Evolutionary conservation across 2,797 vertebrate species (phyloP).

Genomic region (Scyliorhinus canicula): DNA sequence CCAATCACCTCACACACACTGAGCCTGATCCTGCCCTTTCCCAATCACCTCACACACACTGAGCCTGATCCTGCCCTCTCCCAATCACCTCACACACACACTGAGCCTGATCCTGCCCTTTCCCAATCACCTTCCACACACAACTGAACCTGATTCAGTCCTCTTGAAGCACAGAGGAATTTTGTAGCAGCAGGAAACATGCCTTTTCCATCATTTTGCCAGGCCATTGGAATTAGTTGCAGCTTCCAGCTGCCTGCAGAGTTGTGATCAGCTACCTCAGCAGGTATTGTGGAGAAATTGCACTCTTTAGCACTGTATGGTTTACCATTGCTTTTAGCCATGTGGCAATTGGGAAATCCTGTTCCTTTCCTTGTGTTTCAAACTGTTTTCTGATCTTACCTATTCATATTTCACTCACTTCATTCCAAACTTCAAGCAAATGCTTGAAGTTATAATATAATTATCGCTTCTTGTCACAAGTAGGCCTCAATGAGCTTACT

Average conservation of each 20-base stretch:
- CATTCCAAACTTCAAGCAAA: neutral
- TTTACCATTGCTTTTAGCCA: neutral
- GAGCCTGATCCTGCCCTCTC: too few relatives aligned
- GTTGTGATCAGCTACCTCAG: neutral
- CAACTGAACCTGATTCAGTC: neutral
- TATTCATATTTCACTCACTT: neutral
- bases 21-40: too few relatives aligned
- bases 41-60: too few relatives aligned
- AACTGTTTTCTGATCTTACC: neutral
- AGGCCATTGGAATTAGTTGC: neutral
- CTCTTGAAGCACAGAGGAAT: neutral
- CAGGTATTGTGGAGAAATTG: neutral
- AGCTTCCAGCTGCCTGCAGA: neutral
- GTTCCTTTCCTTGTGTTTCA: neutral
- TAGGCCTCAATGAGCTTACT: too few relatives aligned
- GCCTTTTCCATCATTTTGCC: neutral
- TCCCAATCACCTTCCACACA: neutral
- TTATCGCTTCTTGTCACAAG: too few relatives aligned
- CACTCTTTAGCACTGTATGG: neutral
- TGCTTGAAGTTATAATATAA: too few relatives aligned
- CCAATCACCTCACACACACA: neutral
- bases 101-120: neutral
- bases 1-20: too few relatives aligned
- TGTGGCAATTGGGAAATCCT: neutral
- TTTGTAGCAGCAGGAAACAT: neutral